Evolutionary conservation across 2,113 vertebrate genomes (phyloP), one percentile per base, ranked within the genome.

Genomic region (Drymodes brunneopygia): DNA sequence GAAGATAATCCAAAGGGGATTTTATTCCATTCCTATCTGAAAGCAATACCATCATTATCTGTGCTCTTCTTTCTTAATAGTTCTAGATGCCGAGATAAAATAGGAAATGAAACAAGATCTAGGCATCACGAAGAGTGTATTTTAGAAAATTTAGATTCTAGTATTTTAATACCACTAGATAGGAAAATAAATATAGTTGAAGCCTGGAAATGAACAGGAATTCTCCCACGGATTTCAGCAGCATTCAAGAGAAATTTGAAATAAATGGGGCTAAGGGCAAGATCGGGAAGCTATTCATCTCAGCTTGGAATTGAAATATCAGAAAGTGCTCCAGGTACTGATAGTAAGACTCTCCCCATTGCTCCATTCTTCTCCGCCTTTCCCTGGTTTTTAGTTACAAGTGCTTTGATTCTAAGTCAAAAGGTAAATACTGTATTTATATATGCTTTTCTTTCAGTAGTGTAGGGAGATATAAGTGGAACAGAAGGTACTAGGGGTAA

Each of bases 291-390:
- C 15, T 25, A 73, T 88, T 86, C 71, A 77, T 29, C 28, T 71
- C 44, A 54, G 16, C 13, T 86, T 75, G 29, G 24, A 67, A 75
- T 3, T 40, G 40, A 86, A 65, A 65, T 38, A 77, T 0, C 51
- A 73, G 33, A 38, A 84, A 88, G 18, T 6, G 2, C n/a, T 77
- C 12, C 31, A 48, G 36, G 44, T 74, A 23, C 61, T 48, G 15
- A 51, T 1, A 6, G 29, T 19, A 67, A 56, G 9, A 36, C 9
- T 12, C 3, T 24, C 5, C 7, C 9, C 1, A 0, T 57, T 60
- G 11, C 61, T 65, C 53, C 6, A 4, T 64, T 88, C 31, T 40
- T 86, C 40, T 51, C 21, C 20, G 24, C 7, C 15, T 61, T 92
- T 56, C 31, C 38, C 61, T 58, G 11, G 10, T 36, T 57, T 78